Evolutionary conservation across 2,113 vertebrate species (phyloP), one percentile per base, ranked within the genome.

Genomic region (Dendrocopos noguchii): DNA sequence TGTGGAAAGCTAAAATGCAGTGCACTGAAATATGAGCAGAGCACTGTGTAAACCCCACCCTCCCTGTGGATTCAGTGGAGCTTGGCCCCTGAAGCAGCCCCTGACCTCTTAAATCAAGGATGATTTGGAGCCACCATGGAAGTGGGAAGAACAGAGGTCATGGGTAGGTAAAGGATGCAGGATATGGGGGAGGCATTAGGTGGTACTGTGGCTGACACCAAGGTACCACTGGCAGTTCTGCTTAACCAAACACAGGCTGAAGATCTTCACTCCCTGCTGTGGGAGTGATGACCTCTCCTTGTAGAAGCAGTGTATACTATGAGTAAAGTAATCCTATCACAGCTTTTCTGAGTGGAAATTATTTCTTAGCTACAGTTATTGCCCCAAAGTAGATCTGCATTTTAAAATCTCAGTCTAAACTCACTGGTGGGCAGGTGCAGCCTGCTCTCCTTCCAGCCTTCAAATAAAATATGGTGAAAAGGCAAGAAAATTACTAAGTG

Each of bases 1-100:
- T 56, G 25, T 81, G 92, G 92, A 81, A 91, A 92, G 63, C 63
- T 70, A 94, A 91, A 70, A 87, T 19, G n/a, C 34, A 84, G 34
- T 50, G 68, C n/a, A 18, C 36, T 53, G 87, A 83, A 92, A 79
- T 92, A 76, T 59, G 85, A 90, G 33, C 75, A 75, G 36, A 86
- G 34, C 13, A 12, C 8, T 29, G 34, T 52, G 67, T 89, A 77
- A 89, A 94, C 29, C 21, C 25, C 33, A 33, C 42, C 44, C 80
- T 55, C 33, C 25, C 7, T 71, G 33, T 60, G 53, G 63, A 74
- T 82, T 77, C 72, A 73, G 77, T 36, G 21, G 67, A 13, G 24
- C 28, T 68, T 82, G 10, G 18, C 52, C 60, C 66, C 56, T 56
- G 56, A 79, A 77, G 64, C 34, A 81, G 17, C 8, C 55, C 28